Evolutionary conservation across 2,888 invertebrate species (phyloP).

Genomic region (Brenthis daphne): DNA sequence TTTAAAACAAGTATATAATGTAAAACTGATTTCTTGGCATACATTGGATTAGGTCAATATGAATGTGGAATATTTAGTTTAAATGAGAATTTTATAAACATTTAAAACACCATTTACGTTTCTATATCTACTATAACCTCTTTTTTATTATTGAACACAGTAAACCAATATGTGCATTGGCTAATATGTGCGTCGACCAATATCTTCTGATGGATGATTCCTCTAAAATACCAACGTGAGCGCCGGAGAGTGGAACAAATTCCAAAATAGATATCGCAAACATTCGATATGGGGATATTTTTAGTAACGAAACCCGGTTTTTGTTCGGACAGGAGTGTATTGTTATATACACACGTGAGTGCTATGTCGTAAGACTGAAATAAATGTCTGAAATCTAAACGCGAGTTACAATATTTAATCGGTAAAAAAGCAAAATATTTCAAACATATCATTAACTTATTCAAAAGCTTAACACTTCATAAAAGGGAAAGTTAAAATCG

Average conservation of each 20-base stretch:
- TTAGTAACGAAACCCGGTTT: slow-evolving; percentile 79
- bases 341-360: slow-evolving; percentile 72
- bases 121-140: background rate
- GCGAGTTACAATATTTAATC: background rate
- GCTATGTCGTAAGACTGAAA: slow-evolving; percentile 65
- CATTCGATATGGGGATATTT: slow-evolving; percentile 80
- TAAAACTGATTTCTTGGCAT: slow-evolving; percentile 31
- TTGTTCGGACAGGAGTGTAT: slow-evolving; percentile 67
- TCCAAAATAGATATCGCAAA: slow-evolving; percentile 78
- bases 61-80: slow-evolving; percentile 31
- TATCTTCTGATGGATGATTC: slow-evolving; percentile 32
- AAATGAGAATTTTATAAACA: slow-evolving; percentile 29
- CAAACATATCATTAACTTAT: slow-evolving; percentile 28
- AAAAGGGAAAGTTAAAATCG: slow-evolving; percentile 48
- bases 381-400: slow-evolving; percentile 57
- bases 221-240: slow-evolving; percentile 41
- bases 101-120: background rate
- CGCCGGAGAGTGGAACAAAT: slow-evolving; percentile 61
- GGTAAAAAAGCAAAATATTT: background rate
- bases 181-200: slow-evolving; percentile 23
- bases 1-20: slow-evolving; percentile 25
- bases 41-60: slow-evolving; percentile 9
- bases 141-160: background rate
- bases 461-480: slow-evolving; percentile 34
- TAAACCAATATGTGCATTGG: slow-evolving; percentile 20